Conservation (phyloP, 2,888 invertebrate species). For the Neelides folsomi region DNA sequence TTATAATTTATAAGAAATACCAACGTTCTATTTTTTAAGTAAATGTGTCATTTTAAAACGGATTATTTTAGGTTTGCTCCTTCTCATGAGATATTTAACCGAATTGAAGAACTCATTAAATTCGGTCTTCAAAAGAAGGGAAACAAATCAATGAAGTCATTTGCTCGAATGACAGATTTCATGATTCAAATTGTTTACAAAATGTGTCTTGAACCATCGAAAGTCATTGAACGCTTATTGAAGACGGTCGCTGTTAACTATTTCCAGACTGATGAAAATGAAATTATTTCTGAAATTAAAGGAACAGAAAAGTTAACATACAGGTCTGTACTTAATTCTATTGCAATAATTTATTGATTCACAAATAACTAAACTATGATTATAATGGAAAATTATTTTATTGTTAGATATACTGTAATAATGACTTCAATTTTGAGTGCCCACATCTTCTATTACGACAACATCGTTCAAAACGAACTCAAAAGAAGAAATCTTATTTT, state of each 20-base stretch:
- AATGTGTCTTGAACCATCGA: slow-evolving; percentile 21
- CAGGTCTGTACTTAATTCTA: slow-evolving; percentile 9
- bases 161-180: slow-evolving; percentile 20
- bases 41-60: no score
- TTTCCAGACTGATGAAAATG: slow-evolving; percentile 9
- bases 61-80: slow-evolving; percentile 12
- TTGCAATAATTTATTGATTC: no score
- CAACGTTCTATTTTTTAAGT: no score
- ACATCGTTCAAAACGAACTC: slow-evolving; percentile 18
- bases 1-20: no score
- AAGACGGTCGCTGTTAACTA: slow-evolving; percentile 13
- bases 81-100: slow-evolving; percentile 15
- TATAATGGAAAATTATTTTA: no score
- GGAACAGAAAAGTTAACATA: slow-evolving; percentile 10
- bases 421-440: slow-evolving; percentile 21
- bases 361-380: no score
- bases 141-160: slow-evolving; percentile 10
- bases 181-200: slow-evolving; percentile 22
- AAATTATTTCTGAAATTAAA: slow-evolving; percentile 9
- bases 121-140: slow-evolving; percentile 18
- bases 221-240: slow-evolving; percentile 13
- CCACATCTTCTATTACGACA: slow-evolving; percentile 26
- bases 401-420: slow-evolving; percentile 20
- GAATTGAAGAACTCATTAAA: slow-evolving; percentile 16
- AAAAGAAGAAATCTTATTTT: slow-evolving; percentile 14